phyloP scores from a whole-genome alignment of 2,797 vertebrate genomes.

The Glossophaga mutica region DNA sequence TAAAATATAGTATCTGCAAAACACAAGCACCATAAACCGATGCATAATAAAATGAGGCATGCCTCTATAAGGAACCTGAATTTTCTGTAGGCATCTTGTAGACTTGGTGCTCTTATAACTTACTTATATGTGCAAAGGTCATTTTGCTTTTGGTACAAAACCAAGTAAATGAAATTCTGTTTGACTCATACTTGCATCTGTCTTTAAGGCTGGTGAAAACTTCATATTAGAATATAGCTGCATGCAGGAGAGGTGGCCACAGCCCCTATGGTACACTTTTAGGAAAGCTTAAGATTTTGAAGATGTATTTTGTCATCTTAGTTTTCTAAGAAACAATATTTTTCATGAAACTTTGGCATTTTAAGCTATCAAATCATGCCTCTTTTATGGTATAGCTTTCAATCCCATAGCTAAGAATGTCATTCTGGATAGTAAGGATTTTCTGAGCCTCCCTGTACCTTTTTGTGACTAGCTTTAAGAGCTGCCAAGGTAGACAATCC shows the following conservation, averaged over 20 bases:
- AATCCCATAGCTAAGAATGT: background rate
- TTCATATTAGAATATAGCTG: constrained; percentile 17
- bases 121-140: constrained; percentile 28
- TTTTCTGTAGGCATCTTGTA: constrained; percentile 8
- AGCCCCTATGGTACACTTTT: constrained; percentile 13
- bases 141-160: constrained; percentile 42
- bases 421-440: background rate
- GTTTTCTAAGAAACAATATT: constrained; percentile 54
- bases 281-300: constrained; percentile 32
- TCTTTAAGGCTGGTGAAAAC: constrained; percentile 21
- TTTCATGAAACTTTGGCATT: background rate
- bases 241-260: background rate
- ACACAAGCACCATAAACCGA: background rate
- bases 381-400: constrained; percentile 44
- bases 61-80: background rate
- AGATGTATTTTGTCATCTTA: background rate
- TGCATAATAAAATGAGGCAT: background rate
- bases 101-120: constrained; percentile 37
- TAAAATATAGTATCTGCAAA: background rate
- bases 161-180: constrained; percentile 15
- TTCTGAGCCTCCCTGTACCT: constrained; percentile 28
- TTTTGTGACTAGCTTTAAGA: constrained; percentile 61
- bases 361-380: background rate
- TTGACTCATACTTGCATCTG: constrained; percentile 34
- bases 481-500: constrained; percentile 32